phyloP scores from a whole-genome alignment of 1,140 invertebrate species.

The Oryctes rhinoceros region DNA sequence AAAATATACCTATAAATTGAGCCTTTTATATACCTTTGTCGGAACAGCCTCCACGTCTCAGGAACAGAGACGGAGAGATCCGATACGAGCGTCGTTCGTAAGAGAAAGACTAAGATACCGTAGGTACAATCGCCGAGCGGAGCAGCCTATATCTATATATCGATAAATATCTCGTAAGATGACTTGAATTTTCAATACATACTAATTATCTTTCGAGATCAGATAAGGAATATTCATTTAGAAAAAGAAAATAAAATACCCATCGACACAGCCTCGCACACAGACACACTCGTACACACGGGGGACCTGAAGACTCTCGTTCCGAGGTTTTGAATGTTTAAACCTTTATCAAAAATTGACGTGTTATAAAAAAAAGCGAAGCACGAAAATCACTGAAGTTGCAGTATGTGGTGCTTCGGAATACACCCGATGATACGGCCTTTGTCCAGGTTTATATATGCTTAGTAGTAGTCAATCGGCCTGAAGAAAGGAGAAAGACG shows the following conservation, averaged over 20 bases:
- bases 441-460: no score
- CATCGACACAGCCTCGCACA: not conserved
- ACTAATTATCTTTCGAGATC: slow-evolving; percentile 38
- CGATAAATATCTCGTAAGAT: slow-evolving; percentile 40
- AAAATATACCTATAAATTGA: slow-evolving; percentile 54
- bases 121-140: not conserved
- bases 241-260: slow-evolving; percentile 38
- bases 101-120: not conserved
- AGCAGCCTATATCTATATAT: slow-evolving; percentile 25
- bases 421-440: no score
- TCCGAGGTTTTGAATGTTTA: slow-evolving; percentile 29
- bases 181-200: slow-evolving; percentile 41
- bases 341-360: slow-evolving; percentile 40
- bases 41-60: not conserved
- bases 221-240: slow-evolving; percentile 40
- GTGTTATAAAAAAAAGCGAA: slow-evolving; percentile 32
- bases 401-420: not conserved
- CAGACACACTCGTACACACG: no score
- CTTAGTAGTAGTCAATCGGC: no score
- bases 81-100: not conserved
- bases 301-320: not conserved
- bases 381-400: slow-evolving; percentile 5
- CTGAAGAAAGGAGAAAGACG: no score
- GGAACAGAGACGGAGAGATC: not conserved
- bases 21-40: not conserved